Base-by-base conservation (phyloP, 2,113 vertebrate genomes). In the Chrysochloris asiatica region DNA sequence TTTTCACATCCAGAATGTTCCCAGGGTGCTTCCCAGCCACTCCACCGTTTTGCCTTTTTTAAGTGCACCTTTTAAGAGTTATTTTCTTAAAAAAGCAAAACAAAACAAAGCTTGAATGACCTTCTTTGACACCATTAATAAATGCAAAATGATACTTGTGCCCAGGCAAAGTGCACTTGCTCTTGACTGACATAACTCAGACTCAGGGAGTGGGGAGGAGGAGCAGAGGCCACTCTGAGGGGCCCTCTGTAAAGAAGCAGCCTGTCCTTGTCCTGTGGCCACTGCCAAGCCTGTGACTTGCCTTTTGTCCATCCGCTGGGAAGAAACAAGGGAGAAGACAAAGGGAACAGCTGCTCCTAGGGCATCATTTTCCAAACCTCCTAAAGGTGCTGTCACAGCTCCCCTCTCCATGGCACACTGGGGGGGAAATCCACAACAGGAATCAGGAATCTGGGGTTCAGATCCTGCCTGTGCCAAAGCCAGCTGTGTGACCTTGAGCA, bases 1-100 rank as follows among this genome's bases (percentile, higher is more conserved):
- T 76, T 90, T 85, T 73, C 22, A 76, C 52, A 88, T 92, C 69
- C 11, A 87, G 84, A 89, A 94, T 72, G 11, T 86, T 90, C 65
- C 50, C 33, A 61, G 73, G 45, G 30, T 65, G 41, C 26, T 86
- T 94, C 24, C 2, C 28, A 87, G 54, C 21, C 17, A 50, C 9
- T 28, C 56, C 85, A 83, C 8, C 1, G 54, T 93, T 72, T 50
- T 43, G 52, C 38, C 11, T 19, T 11, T 52, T 52, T 52, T 72
- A 38, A 65, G 45, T 36, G 38, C 5, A 59, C 22, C 52, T 91
- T 91, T 78, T 33, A 56, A 85, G 75, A 17, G 3, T 22, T 67
- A 67, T 81, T 75, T 73, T 85, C 48, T 90, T 84, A 89, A 92
- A 65, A 12, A 69, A 71, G 48, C 63, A 47, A 79, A 24, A n/a